Evolutionary conservation across 2,888 invertebrate genomes (phyloP), one percentile per base, ranked within the genome.

Genomic region (Lithophane leautieri): DNA sequence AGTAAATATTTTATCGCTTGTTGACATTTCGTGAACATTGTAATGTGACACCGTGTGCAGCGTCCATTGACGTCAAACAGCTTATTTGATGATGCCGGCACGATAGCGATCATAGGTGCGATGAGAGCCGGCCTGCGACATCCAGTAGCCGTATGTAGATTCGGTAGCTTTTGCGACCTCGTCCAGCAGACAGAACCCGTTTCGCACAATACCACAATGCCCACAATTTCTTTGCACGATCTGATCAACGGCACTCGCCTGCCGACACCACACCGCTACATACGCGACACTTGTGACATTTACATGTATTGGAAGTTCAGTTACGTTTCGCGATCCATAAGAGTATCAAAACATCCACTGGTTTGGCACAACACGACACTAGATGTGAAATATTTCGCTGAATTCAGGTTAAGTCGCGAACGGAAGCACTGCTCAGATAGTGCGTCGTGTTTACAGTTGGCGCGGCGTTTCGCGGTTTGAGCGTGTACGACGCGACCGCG

Each of bases 371-470:
- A 94, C 95, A 95, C 95, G 92, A 95, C 94, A 95, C 94, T 92
- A 88, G 86, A 86, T 89, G 89, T 88, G 87, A 91, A 91, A 90
- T 90, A 85, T 88, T 89, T 89, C 89, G 89, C 91, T 91, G 90
- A 92, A 94, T 94, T 93, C 91, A 93, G 94, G 94, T 94, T 94
- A 93, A 90, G 90, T 93, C 92, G 93, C 93, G 93, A 94, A 93
- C 94, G 94, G 94, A 95, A 94, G 93, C 95, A 92, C 91, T 90
- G 90, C 91, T 92, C 92, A 92, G 93, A 92, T 93, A 93, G 90
- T 94, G 94, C 95, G 95, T 95, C 95, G 95, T 96, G 96, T 96
- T 96, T 96, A 95, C 94, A 94, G 94, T 96, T 95, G 93, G 93
- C 94, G 95, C 95, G 95, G 92, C 92, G 93, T 91, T 93, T 92